A percentile compares a stretch with the other conserved stretches of the same genome.
Evolutionary conservation across 2,797 vertebrate species (phyloP).

Genomic region (Passerculus sandwichensis): DNA sequence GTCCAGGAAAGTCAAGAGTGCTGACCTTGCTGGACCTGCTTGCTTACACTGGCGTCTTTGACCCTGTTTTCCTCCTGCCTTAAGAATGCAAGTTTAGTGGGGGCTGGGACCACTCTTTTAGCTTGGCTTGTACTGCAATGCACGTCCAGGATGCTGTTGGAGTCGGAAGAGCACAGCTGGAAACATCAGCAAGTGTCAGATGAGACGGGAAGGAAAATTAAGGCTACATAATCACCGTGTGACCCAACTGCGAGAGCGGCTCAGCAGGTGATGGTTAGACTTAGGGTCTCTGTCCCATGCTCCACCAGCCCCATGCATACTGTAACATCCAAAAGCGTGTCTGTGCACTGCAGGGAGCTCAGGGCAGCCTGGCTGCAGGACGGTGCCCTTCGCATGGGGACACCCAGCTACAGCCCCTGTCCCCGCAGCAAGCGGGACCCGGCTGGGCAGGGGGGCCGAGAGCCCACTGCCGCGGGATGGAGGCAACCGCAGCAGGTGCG

Average conservation of each 20-base stretch:
- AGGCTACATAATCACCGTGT: background rate
- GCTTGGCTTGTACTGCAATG: background rate
- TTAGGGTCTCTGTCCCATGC: background rate
- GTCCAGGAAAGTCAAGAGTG: background rate
- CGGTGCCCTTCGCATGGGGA: accelerated
- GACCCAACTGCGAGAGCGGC: background rate
- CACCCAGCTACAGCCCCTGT: background rate
- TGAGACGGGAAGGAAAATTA: background rate
- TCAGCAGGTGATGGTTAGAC: background rate
- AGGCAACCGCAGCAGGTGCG: background rate
- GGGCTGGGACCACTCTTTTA: background rate
- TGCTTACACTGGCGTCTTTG: background rate
- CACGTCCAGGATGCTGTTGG: background rate
- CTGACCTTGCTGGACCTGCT: background rate
- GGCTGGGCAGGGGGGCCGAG: no score
- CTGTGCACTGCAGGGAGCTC: background rate
- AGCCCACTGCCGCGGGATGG: no score
- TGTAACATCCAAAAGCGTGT: accelerated
- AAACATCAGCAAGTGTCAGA: background rate
- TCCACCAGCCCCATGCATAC: background rate
- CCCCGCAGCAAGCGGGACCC: no score
- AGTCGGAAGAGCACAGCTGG: background rate
- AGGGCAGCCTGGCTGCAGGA: background rate
- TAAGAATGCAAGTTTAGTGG: background rate
- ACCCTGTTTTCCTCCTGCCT: background rate